Base-by-base conservation (phyloP, 2,888 invertebrate genomes). In the Norana najaformis region DNA sequence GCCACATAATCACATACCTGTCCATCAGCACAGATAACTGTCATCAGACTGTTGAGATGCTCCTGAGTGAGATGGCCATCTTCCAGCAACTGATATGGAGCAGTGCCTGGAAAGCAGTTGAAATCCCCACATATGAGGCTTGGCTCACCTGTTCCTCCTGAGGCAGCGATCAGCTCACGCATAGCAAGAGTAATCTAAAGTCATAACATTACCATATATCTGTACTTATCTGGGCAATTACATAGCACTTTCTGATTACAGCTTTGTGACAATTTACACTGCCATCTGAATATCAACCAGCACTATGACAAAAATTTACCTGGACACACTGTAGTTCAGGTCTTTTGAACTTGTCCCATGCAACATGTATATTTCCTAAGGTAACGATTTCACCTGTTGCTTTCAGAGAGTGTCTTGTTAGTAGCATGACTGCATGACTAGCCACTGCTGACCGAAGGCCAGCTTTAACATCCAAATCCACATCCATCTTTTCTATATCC, bases 361-460 rank as follows among this genome's bases (percentile, higher is more conserved):
- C 85, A 35, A 85, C 85, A 23, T 85, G 85, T 36, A 85, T 85
- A 14, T 85, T 85, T 6, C 85, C 85, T 20, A 85, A 18, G 37
- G 35, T 85, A 36, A 85, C 20, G 37, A 85, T 85, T 35, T 85
- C 35, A 35, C 85, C 85, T 37, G 16, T 6, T 36, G 85, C 85
- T 23, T 37, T 85, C 13, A 36, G 85, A 85, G 85, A 85, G 4
- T 35, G 34, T 23, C 37, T 35, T 85, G 37, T 37, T 16, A 36
- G 16, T 23, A 85, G 85, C 85, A 85, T 85, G 37, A 85, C 85
- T 85, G 85, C 85, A 85, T 85, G 85, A 85, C 85, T 85, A 36
- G 85, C 85, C 18, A 85, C 85, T 36, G 85, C 35, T 23, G 85
- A 36, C 36, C 36, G 85, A 35, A 85, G 85, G 18, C 37, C 36